Percentiles rank a stretch among this genome's conserved stretches.
Evolutionary conservation across 2,113 vertebrate genomes (phyloP).

Genomic region (Nibea coibor): DNA sequence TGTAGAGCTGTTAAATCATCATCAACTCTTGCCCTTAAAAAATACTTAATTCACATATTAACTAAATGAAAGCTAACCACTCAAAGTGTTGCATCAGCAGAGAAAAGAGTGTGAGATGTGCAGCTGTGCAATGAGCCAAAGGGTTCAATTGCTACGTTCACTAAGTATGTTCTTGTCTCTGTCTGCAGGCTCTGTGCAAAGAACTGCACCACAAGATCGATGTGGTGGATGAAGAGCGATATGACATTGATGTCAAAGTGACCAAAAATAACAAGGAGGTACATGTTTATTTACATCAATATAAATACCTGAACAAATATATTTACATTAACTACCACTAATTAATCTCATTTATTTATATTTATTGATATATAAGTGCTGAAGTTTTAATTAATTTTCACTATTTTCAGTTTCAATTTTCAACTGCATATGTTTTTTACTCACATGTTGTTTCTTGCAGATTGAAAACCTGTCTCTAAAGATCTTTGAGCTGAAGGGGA

Average conservation of each 20-base stretch:
- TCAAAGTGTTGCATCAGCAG: not conserved
- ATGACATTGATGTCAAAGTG: conserved; percentile 77
- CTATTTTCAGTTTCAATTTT: too few relatives aligned
- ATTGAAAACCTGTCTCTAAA: conserved; percentile 78
- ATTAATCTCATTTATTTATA: not conserved
- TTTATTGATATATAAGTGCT: not conserved
- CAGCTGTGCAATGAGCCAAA: not conserved
- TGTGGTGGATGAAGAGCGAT: conserved; percentile 79
- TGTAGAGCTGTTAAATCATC: not conserved
- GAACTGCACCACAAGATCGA: conserved; percentile 79
- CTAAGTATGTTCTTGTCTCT: not conserved
- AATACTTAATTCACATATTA: not conserved
- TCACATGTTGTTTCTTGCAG: conserved; percentile 54
- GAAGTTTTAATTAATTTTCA: not conserved
- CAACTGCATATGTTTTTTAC: not conserved
- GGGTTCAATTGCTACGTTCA: not conserved
- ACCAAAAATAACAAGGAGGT: conserved; percentile 78
- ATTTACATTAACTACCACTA: too few relatives aligned
- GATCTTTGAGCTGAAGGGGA: conserved; percentile 84
- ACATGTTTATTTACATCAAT: not conserved
- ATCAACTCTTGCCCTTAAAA: not conserved
- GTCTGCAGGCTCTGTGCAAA: conserved; percentile 75
- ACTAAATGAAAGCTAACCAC: not conserved
- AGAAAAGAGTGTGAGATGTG: not conserved
- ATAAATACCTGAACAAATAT: too few relatives aligned